These are phyloP conservation scores for Drosophila rubida DNA, from an alignment of 2,888 invertebrate genomes.

Conservation along the genomic window DNA sequence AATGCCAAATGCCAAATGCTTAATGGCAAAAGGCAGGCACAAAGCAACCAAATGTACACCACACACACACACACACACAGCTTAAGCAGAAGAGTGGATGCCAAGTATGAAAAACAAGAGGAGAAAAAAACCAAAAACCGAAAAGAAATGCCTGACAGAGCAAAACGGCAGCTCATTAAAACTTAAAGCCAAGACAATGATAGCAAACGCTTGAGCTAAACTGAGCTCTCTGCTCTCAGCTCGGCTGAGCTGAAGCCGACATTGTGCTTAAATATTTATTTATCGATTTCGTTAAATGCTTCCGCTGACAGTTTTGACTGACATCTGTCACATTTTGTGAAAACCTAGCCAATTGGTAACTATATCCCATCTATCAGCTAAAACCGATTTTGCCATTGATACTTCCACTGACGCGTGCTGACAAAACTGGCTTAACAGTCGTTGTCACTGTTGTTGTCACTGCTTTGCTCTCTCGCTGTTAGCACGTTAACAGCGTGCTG, in stretches of 20 bases:
- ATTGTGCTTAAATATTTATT: slow-evolving; percentile 40
- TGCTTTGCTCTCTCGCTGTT: slow-evolving; percentile 30
- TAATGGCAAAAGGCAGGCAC: slow-evolving; percentile 41
- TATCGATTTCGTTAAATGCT: slow-evolving; percentile 69
- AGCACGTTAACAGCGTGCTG: slow-evolving; percentile 24
- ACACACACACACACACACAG: slow-evolving; percentile 10
- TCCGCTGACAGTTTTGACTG: slow-evolving; percentile 66
- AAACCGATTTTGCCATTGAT: slow-evolving; percentile 39
- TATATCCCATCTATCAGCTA: slow-evolving; percentile 34
- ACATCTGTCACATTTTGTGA: slow-evolving; percentile 68
- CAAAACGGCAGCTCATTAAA: slow-evolving; percentile 60
- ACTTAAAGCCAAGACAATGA: slow-evolving; percentile 36
- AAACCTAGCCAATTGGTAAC: slow-evolving; percentile 38
- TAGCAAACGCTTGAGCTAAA: slow-evolving; percentile 7
- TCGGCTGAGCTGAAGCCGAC: not conserved
- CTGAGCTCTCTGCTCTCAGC: too few relatives aligned
- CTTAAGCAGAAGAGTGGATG: slow-evolving; percentile 40
- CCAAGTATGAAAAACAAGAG: slow-evolving; percentile 25
- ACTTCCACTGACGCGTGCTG: slow-evolving; percentile 34
- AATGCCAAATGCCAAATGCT: slow-evolving; percentile 48
- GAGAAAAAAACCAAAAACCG: not conserved
- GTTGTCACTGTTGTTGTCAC: not conserved
- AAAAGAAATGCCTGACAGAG: slow-evolving; percentile 42
- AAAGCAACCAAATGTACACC: slow-evolving; percentile 17
- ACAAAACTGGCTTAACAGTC: slow-evolving; percentile 32